These are phyloP conservation scores for Drosophila recens DNA, from an alignment of 2,888 invertebrate species.

Conservation along the genomic window DNA sequence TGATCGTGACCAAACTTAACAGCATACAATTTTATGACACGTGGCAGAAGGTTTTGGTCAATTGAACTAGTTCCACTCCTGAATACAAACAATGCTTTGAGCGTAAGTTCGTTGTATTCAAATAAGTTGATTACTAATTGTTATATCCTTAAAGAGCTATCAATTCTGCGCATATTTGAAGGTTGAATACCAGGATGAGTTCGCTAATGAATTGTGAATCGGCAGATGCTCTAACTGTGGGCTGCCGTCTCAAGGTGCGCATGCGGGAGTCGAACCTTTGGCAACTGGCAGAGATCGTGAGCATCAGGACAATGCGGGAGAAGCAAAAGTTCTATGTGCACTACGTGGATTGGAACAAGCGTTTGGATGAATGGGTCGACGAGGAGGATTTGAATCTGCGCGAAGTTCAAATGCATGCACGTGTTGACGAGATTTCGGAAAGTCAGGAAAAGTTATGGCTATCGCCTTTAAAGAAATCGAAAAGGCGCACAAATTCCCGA, in stretches of 20 bases:
- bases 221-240: constrained; percentile 88
- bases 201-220: neutral
- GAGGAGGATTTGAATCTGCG: constrained; percentile 96
- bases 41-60: neutral
- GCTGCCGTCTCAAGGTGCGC: constrained; percentile 96
- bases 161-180: neutral
- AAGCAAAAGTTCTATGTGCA: constrained; percentile 95
- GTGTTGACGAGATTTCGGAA: neutral
- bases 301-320: constrained; percentile 92
- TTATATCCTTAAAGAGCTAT: neutral
- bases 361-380: constrained; percentile 99
- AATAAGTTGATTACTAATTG: neutral
- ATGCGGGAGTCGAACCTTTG: constrained; percentile 96
- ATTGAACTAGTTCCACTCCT: constrained; percentile 1
- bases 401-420: constrained; percentile 93
- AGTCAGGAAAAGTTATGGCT: neutral
- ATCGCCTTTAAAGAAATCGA: neutral
- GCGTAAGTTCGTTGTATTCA: neutral
- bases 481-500: neutral
- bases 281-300: constrained; percentile 98
- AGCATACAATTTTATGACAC: neutral
- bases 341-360: constrained; percentile 98
- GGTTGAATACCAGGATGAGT: neutral
- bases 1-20: neutral
- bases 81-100: neutral